Percentiles rank a stretch among this genome's conserved stretches.
Evolutionary conservation across 1,140 invertebrate species (phyloP).

Genomic region (Thalassaphorura encarpata): DNA sequence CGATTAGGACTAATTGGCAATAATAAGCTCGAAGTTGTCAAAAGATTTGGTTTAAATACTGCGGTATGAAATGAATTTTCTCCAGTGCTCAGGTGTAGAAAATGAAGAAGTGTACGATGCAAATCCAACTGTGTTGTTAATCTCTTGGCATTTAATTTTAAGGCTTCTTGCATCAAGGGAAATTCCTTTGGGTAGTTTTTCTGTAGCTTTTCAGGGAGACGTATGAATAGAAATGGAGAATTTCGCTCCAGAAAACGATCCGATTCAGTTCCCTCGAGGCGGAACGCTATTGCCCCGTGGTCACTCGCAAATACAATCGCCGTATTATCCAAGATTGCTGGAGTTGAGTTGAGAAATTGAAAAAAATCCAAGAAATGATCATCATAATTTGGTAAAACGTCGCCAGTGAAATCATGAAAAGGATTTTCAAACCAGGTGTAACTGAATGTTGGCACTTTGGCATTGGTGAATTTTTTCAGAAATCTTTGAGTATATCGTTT

Average conservation of each 20-base stretch:
- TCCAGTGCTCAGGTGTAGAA: not conserved
- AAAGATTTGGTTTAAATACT: too few species aligned
- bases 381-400: not conserved
- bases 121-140: constrained; percentile 7
- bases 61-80: not conserved
- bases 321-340: constrained; percentile 2
- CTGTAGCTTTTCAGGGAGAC: constrained; percentile 1
- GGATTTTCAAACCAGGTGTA: constrained; percentile 5
- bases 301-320: constrained; percentile 9
- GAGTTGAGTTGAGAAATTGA: not conserved
- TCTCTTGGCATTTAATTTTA: too few species aligned
- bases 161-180: not conserved
- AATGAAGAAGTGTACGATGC: constrained; percentile 9
- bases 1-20: too few species aligned
- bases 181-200: too few species aligned
- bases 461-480: not conserved
- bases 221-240: constrained; percentile 8
- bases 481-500: constrained; percentile 6
- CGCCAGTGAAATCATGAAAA: constrained; percentile 7
- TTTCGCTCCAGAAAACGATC: constrained; percentile 9
- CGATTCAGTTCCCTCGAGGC: not conserved
- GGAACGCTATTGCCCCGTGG: constrained; percentile 4
- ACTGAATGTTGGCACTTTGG: not conserved
- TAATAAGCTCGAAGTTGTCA: too few species aligned
- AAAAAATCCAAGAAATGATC: constrained; percentile 4